Conservation (phyloP, 2,113 vertebrate genomes). For the Lichenostomus cassidix region DNA sequence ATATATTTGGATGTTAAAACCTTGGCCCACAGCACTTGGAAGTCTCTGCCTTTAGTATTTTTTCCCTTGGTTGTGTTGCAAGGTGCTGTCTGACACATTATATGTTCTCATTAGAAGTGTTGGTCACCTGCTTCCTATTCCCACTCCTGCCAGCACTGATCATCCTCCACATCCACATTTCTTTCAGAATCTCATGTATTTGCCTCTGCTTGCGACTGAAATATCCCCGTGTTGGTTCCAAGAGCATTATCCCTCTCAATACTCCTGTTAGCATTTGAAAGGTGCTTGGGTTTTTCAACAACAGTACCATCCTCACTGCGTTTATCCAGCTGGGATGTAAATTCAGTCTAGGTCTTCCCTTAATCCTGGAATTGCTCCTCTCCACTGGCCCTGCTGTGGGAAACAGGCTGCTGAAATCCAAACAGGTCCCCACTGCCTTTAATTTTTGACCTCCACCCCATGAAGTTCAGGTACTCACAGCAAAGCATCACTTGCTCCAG, state of each 20-base stretch:
- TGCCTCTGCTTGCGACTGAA: background rate
- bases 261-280: background rate
- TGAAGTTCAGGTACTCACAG: background rate
- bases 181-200: background rate
- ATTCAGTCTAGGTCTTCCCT: background rate
- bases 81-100: background rate
- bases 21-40: background rate
- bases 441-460: background rate
- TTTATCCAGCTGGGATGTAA: background rate
- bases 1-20: background rate
- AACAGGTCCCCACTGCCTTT: background rate
- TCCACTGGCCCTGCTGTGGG: background rate
- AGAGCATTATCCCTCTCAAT: background rate
- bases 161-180: background rate
- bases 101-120: background rate
- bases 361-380: background rate
- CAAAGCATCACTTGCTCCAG: background rate
- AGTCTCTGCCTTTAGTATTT: background rate
- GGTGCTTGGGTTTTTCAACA: background rate
- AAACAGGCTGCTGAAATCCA: background rate
- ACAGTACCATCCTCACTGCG: accelerated
- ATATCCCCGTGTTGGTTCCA: background rate
- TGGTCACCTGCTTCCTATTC: constrained; percentile 21
- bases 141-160: background rate
- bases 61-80: background rate